These are phyloP conservation scores for Netelia inedita DNA, from an alignment of 2,888 invertebrate species.

Conservation along the genomic window DNA sequence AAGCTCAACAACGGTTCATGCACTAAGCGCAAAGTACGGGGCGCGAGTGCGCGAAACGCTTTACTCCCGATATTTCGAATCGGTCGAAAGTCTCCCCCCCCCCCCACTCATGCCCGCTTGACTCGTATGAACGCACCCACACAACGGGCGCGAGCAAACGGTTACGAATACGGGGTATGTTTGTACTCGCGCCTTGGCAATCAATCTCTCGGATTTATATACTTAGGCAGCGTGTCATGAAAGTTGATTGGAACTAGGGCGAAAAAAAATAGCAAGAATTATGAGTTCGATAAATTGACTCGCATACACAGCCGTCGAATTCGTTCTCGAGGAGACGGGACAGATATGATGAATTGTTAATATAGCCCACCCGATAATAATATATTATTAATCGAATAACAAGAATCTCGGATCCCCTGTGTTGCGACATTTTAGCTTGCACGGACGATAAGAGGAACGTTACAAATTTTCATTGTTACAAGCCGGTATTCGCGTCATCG, in stretches of 20 bases:
- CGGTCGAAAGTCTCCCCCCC: not conserved
- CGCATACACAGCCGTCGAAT: not conserved
- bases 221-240: too few species aligned
- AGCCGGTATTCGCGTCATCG: not conserved
- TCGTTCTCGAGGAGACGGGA: not conserved
- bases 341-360: not conserved
- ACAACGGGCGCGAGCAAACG: not conserved
- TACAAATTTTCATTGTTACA: slow-evolving; percentile 32
- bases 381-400: slow-evolving; percentile 42
- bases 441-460: not conserved
- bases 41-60: not conserved
- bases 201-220: too few species aligned
- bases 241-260: not conserved
- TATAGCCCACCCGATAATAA: slow-evolving; percentile 13
- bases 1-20: not conserved
- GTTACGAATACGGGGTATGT: too few species aligned
- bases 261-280: not conserved
- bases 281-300: slow-evolving; percentile 14
- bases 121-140: slow-evolving; percentile 6
- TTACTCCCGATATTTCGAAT: not conserved
- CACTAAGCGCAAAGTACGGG: not conserved
- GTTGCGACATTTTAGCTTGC: slow-evolving; percentile 5
- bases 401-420: slow-evolving; percentile 26
- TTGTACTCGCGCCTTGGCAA: too few species aligned
- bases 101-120: not conserved